phyloP scores from a whole-genome alignment of 2,888 invertebrate genomes.

The Meghimatium bilineatum region DNA sequence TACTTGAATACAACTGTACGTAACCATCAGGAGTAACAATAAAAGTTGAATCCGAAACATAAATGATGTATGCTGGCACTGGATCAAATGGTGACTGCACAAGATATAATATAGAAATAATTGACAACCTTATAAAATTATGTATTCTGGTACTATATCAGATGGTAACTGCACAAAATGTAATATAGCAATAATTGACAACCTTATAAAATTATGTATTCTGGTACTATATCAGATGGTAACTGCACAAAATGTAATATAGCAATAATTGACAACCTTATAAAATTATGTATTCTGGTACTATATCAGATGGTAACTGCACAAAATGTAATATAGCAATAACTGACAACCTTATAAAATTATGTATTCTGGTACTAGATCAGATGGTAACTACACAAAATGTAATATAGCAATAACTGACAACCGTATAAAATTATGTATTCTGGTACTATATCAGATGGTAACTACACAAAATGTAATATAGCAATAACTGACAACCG shows the following conservation, averaged over 20 bases:
- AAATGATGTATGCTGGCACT: constrained; percentile 43
- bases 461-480: constrained; percentile 48
- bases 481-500: background rate
- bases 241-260: constrained; percentile 49
- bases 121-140: no score
- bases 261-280: background rate
- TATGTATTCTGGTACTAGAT: constrained; percentile 45
- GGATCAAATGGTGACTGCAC: constrained; percentile 52
- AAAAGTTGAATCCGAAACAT: constrained; percentile 54
- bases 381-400: constrained; percentile 49
- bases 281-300: constrained; percentile 45
- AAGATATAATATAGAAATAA: constrained; percentile 31
- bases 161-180: constrained; percentile 47
- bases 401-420: constrained; percentile 19
- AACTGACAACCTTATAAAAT: constrained; percentile 43
- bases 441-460: constrained; percentile 46
- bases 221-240: constrained; percentile 46
- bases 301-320: constrained; percentile 51
- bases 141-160: constrained; percentile 50
- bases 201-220: constrained; percentile 49
- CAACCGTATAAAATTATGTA: constrained; percentile 51
- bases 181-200: constrained; percentile 21
- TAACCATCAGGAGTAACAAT: constrained; percentile 52
- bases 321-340: constrained; percentile 34
- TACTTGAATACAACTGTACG: constrained; percentile 24